Conservation (phyloP, 2,113 vertebrate species). For the Chauna torquata region DNA sequence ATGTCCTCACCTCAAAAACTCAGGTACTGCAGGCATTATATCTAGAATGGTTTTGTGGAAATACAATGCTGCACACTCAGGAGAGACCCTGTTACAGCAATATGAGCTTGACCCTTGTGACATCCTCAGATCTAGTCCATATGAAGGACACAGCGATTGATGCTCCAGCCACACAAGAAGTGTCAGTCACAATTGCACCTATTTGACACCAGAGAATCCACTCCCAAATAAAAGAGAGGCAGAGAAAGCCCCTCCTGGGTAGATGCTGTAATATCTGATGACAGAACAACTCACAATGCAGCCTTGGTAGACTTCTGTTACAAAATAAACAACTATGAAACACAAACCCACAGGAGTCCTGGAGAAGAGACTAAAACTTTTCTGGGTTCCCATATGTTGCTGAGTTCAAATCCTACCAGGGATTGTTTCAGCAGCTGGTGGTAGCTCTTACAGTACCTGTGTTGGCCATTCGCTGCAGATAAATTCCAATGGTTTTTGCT, state of each 20-base stretch:
- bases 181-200: neutral
- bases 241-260: neutral
- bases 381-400: neutral
- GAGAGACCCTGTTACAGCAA: neutral
- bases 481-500: neutral
- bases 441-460: neutral
- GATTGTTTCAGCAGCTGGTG: neutral
- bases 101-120: neutral
- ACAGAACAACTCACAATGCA: neutral
- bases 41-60: neutral
- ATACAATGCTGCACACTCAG: neutral
- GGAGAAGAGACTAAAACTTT: neutral
- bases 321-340: neutral
- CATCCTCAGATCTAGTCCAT: neutral
- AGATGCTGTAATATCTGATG: neutral
- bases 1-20: neutral
- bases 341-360: neutral
- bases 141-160: neutral
- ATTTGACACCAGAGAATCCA: neutral
- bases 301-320: neutral
- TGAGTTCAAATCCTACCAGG: neutral
- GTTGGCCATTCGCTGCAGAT: neutral
- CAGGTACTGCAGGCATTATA: neutral
- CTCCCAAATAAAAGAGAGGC: neutral
- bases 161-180: neutral